Conservation (phyloP, 2,888 invertebrate genomes). For the Steromphala cineraria region DNA sequence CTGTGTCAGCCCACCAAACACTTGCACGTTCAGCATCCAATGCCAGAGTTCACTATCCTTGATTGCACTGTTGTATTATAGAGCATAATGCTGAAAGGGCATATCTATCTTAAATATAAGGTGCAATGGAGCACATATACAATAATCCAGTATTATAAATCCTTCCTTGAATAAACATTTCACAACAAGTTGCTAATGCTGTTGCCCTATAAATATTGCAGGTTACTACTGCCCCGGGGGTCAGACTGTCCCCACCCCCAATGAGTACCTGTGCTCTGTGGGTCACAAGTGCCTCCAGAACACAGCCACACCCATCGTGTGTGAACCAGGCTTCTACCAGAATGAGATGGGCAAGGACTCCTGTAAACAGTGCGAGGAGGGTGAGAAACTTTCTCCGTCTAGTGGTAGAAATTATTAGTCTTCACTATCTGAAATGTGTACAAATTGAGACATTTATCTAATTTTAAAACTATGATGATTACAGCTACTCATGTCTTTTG, state of each 20-base stretch:
- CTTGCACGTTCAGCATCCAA: background rate
- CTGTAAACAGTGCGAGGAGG: constrained; percentile 68
- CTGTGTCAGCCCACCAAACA: background rate
- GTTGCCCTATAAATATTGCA: constrained; percentile 36
- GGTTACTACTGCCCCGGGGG: constrained; percentile 72
- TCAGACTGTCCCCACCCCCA: constrained; percentile 62
- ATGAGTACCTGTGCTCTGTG: constrained; percentile 61
- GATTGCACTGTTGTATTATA: background rate
- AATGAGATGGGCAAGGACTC: constrained; percentile 54
- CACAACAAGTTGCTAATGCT: background rate
- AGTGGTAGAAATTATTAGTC: too few relatives aligned
- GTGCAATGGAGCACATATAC: too few relatives aligned
- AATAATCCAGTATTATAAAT: too few relatives aligned
- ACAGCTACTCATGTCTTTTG: too few relatives aligned
- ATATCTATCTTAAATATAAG: too few relatives aligned
- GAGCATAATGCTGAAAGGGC: background rate
- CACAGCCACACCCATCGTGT: constrained; percentile 55
- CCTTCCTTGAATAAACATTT: too few relatives aligned
- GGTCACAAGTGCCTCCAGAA: constrained; percentile 62
- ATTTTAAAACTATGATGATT: too few relatives aligned
- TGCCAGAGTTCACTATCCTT: background rate
- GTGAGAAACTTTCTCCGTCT: constrained; percentile 39
- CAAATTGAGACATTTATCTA: too few relatives aligned
- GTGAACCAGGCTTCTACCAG: constrained; percentile 63
- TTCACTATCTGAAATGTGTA: too few relatives aligned